A percentile compares a stretch with the other conserved stretches of the same genome.
These are phyloP conservation scores for Tetramorium alpestre DNA, from an alignment of 1,140 invertebrate genomes.

Conservation along the genomic window DNA sequence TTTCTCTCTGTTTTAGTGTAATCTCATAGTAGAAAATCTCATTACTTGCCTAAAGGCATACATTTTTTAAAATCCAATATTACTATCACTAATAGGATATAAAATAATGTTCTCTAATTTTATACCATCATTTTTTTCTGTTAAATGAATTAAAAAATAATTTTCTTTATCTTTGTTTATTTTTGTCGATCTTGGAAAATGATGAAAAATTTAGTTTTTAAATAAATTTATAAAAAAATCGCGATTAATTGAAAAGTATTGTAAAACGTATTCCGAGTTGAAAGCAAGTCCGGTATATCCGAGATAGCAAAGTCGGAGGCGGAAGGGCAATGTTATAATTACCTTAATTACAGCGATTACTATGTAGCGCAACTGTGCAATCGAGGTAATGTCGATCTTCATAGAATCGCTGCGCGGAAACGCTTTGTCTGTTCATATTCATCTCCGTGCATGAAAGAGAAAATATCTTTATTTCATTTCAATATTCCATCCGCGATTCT, in stretches of 20 bases:
- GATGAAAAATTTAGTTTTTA: not conserved
- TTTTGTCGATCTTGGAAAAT: not conserved
- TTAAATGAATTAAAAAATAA: not conserved
- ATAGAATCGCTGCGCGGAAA: constrained; percentile 37
- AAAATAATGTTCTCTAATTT: not conserved
- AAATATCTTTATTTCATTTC: not conserved
- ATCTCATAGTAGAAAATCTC: not conserved
- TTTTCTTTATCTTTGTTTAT: not conserved
- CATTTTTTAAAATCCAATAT: not conserved
- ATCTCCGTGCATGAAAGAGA: not conserved
- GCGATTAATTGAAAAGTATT: constrained; percentile 7
- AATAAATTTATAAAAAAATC: not conserved
- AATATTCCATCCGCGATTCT: not conserved
- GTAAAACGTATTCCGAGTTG: not conserved
- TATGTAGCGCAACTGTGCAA: constrained; percentile 39
- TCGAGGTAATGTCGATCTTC: constrained; percentile 37
- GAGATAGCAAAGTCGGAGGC: constrained; percentile 30
- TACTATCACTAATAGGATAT: not conserved
- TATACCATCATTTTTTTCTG: not conserved
- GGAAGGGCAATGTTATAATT: constrained; percentile 62
- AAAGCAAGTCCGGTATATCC: constrained; percentile 21
- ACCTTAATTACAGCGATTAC: constrained; percentile 66
- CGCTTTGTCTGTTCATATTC: not conserved
- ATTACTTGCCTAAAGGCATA: not conserved
- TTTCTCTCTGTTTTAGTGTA: not conserved